These are phyloP conservation scores for Myotis daubentonii DNA, from an alignment of 2,797 vertebrate species.

Conservation along the genomic window DNA sequence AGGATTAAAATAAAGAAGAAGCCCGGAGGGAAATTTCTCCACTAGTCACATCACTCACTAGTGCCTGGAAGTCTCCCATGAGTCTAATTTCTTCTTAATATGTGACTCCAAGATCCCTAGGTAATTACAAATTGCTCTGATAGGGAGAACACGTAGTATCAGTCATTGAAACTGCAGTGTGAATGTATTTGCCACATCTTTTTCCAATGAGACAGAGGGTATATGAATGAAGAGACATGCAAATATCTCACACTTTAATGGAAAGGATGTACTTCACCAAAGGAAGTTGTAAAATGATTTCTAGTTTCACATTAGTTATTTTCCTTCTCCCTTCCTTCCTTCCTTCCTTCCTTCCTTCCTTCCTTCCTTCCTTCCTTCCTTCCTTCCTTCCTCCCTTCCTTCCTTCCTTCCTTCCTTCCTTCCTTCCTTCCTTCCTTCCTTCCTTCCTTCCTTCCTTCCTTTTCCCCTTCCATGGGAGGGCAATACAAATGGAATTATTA, in stretches of 20 bases:
- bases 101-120: not conserved
- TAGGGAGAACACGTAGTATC: not conserved
- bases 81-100: slow-evolving; percentile 26
- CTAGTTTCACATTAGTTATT: not conserved
- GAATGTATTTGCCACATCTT: slow-evolving; percentile 1
- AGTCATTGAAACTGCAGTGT: not conserved
- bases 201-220: slow-evolving; percentile 7
- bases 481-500: not conserved
- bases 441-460: not conserved
- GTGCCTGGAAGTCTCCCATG: not conserved
- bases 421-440: not conserved
- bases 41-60: not conserved
- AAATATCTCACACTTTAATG: not conserved
- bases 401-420: not conserved
- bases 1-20: not conserved
- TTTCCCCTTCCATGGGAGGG: not conserved
- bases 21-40: not conserved
- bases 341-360: accelerated
- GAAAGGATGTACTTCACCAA: not conserved
- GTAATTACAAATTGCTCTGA: slow-evolving; percentile 33
- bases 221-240: not conserved
- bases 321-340: not conserved
- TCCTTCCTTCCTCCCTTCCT: not conserved
- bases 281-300: slow-evolving; percentile 12
- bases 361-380: not conserved